These are phyloP conservation scores for Nomada goodeniana DNA, from an alignment of 2,888 invertebrate genomes.

Conservation along the genomic window DNA sequence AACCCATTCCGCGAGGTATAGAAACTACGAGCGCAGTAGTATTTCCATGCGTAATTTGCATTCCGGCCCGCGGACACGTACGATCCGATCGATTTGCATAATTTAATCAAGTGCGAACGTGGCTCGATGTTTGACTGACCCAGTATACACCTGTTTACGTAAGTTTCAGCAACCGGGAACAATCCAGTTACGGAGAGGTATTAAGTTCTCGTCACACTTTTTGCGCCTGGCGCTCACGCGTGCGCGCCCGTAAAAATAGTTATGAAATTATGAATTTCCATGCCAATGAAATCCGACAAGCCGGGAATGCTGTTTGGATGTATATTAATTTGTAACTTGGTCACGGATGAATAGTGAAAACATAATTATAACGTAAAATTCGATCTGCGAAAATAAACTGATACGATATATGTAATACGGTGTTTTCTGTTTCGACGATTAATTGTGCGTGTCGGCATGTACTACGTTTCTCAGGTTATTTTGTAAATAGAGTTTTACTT, in stretches of 20 bases:
- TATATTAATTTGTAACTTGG: too few species aligned
- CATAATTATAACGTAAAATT: too few species aligned
- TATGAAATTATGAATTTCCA: too few species aligned
- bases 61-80: constrained; percentile 46
- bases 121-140: constrained; percentile 59
- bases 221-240: constrained; percentile 22
- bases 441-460: background rate
- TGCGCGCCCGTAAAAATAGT: background rate
- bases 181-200: constrained; percentile 49
- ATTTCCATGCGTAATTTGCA: constrained; percentile 57
- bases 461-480: background rate
- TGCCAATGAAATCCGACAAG: too few species aligned
- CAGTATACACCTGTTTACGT: constrained; percentile 61
- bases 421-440: too few species aligned
- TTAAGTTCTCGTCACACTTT: constrained; percentile 53
- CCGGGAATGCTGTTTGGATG: background rate
- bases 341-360: too few species aligned
- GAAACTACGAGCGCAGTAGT: constrained; percentile 37
- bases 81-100: constrained; percentile 60
- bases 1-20: constrained; percentile 46
- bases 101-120: constrained; percentile 57
- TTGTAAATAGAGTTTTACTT: too few species aligned
- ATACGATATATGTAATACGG: too few species aligned
- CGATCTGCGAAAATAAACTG: too few species aligned
- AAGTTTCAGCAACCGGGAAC: constrained; percentile 57